Conservation (phyloP, 2,888 invertebrate genomes). For the Drosophila mimica region DNA sequence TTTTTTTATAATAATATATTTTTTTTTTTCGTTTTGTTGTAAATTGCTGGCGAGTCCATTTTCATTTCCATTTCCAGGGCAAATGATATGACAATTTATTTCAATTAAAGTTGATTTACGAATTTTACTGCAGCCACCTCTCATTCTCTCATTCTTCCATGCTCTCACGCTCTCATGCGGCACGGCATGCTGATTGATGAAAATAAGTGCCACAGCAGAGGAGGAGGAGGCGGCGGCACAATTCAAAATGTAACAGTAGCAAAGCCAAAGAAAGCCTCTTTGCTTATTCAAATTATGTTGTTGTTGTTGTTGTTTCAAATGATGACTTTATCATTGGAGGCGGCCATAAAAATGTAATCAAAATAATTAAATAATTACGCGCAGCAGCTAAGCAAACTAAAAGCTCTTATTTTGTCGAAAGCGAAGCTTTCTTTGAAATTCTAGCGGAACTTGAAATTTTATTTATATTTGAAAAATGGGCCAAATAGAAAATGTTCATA, state of each 20-base stretch:
- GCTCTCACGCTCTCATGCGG: slow-evolving; percentile 1
- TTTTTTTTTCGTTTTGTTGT: slow-evolving; percentile 22
- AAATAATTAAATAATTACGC: slow-evolving; percentile 13
- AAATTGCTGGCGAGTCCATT: slow-evolving; percentile 54
- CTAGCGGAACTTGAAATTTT: background rate
- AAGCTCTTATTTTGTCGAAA: slow-evolving; percentile 9
- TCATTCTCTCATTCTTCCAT: slow-evolving; percentile 1
- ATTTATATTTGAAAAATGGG: background rate
- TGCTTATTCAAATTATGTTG: slow-evolving; percentile 30
- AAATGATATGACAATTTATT: slow-evolving; percentile 82
- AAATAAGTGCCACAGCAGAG: slow-evolving; percentile 39
- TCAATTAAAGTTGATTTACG: slow-evolving; percentile 82
- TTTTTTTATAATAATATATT: slow-evolving; percentile 27
- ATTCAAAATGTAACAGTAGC: slow-evolving; percentile 19
- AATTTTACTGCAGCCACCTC: slow-evolving; percentile 33
- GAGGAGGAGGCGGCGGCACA: slow-evolving; percentile 9
- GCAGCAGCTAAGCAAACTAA: background rate
- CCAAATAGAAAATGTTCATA: background rate
- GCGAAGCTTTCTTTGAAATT: background rate
- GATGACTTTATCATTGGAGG: slow-evolving; percentile 29
- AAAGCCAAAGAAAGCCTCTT: slow-evolving; percentile 29
- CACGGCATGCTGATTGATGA: slow-evolving; percentile 56
- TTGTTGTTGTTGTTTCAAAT: slow-evolving; percentile 5
- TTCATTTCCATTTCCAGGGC: slow-evolving; percentile 49
- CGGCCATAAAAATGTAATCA: slow-evolving; percentile 25